Conservation (phyloP, 2,888 invertebrate species). For the Lepidocyrtoides sp. region DNA sequence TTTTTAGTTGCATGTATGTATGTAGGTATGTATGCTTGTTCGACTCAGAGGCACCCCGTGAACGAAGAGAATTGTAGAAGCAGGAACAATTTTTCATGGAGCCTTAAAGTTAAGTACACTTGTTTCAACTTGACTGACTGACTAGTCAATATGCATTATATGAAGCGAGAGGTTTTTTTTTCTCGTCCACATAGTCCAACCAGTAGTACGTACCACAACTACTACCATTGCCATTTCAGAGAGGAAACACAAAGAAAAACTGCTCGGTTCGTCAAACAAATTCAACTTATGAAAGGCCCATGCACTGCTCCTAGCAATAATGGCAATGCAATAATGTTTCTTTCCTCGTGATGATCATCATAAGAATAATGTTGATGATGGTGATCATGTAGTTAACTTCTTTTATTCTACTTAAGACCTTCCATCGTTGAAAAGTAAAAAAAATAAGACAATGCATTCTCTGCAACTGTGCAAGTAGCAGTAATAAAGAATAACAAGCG, state of each 20-base stretch:
- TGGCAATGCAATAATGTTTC: not conserved
- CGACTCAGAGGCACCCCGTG: constrained; percentile 1
- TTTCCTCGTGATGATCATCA: constrained; percentile 18
- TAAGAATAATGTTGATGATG: not conserved
- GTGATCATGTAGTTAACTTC: not conserved
- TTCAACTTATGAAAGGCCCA: constrained; percentile 46
- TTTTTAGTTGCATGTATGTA: too few relatives aligned
- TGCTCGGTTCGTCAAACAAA: constrained; percentile 53
- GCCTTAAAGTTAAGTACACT: constrained; percentile 73
- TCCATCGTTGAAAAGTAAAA: not conserved
- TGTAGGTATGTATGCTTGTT: not conserved
- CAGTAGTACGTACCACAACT: too few relatives aligned
- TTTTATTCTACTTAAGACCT: not conserved
- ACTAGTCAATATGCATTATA: constrained; percentile 52
- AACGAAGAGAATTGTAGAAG: not conserved
- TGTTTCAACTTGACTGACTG: constrained; percentile 73
- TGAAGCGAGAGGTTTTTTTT: not conserved
- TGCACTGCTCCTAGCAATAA: constrained; percentile 21
- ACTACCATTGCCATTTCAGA: constrained; percentile 15
- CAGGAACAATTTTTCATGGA: constrained; percentile 57
- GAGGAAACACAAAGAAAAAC: constrained; percentile 47
- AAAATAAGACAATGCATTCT: not conserved
- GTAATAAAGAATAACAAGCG: too few relatives aligned
- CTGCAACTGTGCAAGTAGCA: not conserved
- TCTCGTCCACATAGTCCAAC: not conserved